Conservation (phyloP, 2,797 vertebrate genomes). For the Sarcophilus harrisii region DNA sequence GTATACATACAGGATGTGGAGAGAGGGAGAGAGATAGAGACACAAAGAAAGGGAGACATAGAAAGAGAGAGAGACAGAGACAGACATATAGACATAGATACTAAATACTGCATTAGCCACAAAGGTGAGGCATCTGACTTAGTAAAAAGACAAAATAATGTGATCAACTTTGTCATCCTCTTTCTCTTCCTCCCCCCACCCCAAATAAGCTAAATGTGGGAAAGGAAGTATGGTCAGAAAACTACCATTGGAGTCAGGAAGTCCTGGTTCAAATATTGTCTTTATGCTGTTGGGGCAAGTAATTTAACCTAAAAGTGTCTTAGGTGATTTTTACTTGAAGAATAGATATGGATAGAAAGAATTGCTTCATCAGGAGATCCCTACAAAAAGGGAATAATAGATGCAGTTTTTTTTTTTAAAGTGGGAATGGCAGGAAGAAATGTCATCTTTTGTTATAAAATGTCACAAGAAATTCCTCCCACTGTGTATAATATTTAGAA, state of each 20-base stretch:
- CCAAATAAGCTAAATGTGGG: background rate
- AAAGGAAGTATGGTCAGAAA: background rate
- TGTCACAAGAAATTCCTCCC: background rate
- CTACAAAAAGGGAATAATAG: background rate
- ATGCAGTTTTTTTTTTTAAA: background rate
- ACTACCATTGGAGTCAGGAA: background rate
- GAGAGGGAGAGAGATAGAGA: no score
- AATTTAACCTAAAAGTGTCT: background rate
- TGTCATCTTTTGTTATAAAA: background rate
- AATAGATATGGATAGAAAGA: background rate
- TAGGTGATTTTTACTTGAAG: background rate
- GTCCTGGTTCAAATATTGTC: background rate
- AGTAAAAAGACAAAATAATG: background rate
- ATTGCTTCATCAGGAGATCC: background rate
- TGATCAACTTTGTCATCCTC: background rate
- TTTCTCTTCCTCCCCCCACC: background rate
- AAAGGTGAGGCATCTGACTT: background rate
- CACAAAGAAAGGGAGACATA: no score
- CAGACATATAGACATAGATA: background rate
- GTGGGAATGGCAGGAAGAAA: background rate
- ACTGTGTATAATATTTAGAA: conserved; percentile 25
- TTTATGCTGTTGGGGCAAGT: background rate
- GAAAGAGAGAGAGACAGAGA: no score
- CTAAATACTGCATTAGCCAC: background rate
- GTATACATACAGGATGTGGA: no score